These are phyloP conservation scores for Mamestra brassicae DNA, from an alignment of 2,888 invertebrate genomes.

Conservation along the genomic window DNA sequence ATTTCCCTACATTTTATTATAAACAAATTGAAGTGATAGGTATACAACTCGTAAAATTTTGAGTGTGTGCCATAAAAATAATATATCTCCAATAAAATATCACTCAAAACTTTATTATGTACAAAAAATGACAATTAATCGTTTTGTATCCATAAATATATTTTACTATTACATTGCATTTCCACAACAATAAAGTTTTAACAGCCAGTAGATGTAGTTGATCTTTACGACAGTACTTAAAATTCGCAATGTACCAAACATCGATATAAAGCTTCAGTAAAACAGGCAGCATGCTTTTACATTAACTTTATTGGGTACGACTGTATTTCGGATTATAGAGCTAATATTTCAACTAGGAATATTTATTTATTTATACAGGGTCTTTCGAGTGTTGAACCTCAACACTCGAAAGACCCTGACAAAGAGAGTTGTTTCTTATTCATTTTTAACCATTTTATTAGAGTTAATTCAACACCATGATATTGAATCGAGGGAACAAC, in stretches of 20 bases:
- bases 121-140: constrained; percentile 47
- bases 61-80: constrained; percentile 11
- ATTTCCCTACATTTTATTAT: background rate
- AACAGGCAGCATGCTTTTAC: constrained; percentile 38
- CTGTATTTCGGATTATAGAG: constrained; percentile 9
- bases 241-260: constrained; percentile 43
- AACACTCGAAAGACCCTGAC: too few relatives aligned
- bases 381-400: too few relatives aligned
- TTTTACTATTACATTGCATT: constrained; percentile 46
- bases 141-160: constrained; percentile 47
- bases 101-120: constrained; percentile 24
- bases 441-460: too few relatives aligned
- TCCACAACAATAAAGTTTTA: constrained; percentile 53
- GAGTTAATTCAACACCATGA: too few relatives aligned
- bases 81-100: constrained; percentile 34
- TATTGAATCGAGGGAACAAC: too few relatives aligned
- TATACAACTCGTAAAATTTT: constrained; percentile 18
- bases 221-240: constrained; percentile 53
- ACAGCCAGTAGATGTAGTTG: constrained; percentile 34
- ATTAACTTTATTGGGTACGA: constrained; percentile 24
- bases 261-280: constrained; percentile 36
- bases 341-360: constrained; percentile 15
- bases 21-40: background rate
- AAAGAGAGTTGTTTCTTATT: too few relatives aligned
- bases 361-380: background rate